Evolutionary conservation across 1,140 invertebrate genomes (phyloP), one percentile per base, ranked within the genome.

Genomic region (Episyrphus balteatus): DNA sequence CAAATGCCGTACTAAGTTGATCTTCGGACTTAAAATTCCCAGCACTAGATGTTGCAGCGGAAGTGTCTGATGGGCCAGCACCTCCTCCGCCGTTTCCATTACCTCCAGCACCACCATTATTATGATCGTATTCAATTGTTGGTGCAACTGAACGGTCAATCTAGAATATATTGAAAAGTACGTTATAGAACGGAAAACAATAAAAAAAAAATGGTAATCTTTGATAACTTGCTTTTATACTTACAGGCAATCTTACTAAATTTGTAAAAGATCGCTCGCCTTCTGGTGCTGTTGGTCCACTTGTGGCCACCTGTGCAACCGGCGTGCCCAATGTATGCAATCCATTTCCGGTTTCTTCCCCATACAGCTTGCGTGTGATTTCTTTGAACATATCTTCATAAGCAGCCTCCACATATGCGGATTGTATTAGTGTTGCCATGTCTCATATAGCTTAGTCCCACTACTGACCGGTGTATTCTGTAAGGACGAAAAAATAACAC

Each of bases 361-460:
- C 87, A 66, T 92, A 92, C 41, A 90, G 73, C 73, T 92, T 92
- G 57, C 86, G 80, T 38, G 86, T 90, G 56, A 91, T 90, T 74
- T 92, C 88, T 69, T 90, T 89, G 40, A 68, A 68, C 66, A 68
- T 68, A 58, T 68, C 66, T 65, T 68, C 66, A 58, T 68, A 68
- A 48, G 63, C 61, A 36, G 66, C 65, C 58, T 66, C 66, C 56
- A 66, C 65, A 64, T 65, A 65, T 55, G 65, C 62, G 57, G 65
- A 57, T 53, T 63, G 61, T 51, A 67, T 66, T 67, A 67, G 53
- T 62, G 64, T 65, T 61, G 64, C 61, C 64, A 67, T 55, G 36
- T 40, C 46, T 26, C 21, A 26, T 26, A 26, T 26, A 26, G 21
- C 21, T 26, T 26, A 26, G 21, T 26, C 21, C 21, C 21, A 26